Evolutionary conservation across 53 echinoderm and acorn worm species (phyloP).

Genomic region (Echinometra lucunter): DNA sequence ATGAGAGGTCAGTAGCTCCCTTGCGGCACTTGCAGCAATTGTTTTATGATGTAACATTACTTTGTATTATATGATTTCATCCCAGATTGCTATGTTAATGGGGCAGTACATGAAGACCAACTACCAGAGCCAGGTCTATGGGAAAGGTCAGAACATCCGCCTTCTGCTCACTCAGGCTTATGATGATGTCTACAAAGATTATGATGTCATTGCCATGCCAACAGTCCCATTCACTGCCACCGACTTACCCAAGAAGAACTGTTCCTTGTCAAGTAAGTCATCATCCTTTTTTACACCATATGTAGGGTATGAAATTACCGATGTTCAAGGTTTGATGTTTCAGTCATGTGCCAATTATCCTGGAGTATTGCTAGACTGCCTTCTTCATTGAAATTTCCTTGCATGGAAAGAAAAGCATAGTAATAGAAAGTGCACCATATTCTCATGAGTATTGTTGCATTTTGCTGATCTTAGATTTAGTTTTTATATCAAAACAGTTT

Average conservation of each 20-base stretch:
- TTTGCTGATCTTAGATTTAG: neutral
- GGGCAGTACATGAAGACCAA: conserved; percentile 81
- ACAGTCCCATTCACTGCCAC: conserved; percentile 79
- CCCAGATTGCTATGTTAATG: conserved; percentile 67
- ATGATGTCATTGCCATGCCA: conserved; percentile 84
- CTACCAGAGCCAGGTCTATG: conserved; percentile 79
- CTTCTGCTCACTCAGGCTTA: conserved; percentile 71
- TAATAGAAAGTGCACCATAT: neutral
- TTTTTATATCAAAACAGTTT: neutral
- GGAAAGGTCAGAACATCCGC: conserved; percentile 76
- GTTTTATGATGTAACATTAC: no score
- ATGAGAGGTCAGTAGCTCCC: no score
- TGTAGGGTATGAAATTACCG: neutral
- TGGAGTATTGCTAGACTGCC: neutral
- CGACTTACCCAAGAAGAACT: conserved; percentile 73
- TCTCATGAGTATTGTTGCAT: neutral
- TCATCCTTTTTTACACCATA: neutral
- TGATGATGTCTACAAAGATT: conserved; percentile 80
- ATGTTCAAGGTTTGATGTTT: neutral
- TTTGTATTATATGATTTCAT: neutral
- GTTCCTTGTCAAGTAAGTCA: conserved; percentile 58
- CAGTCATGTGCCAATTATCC: neutral
- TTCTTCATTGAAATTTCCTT: neutral
- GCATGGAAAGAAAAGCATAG: neutral
- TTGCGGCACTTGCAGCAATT: no score